Evolutionary conservation across 1,140 invertebrate genomes (phyloP).

Genomic region (Tribolium castaneum): DNA sequence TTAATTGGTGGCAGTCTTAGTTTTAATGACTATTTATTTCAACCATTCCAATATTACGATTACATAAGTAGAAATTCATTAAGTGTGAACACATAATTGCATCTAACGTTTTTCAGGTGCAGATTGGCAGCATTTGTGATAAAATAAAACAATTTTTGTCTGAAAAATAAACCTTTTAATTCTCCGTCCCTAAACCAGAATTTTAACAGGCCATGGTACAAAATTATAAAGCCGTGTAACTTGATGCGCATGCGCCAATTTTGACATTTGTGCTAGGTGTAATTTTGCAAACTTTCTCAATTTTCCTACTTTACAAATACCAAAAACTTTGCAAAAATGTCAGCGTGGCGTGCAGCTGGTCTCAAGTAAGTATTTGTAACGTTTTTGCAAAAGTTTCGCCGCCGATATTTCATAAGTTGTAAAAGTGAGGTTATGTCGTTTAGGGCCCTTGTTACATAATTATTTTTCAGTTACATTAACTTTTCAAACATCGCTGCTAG

Average conservation of each 20-base stretch:
- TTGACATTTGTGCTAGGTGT: slow-evolving; percentile 73
- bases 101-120: neutral
- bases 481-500: slow-evolving; percentile 91
- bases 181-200: neutral
- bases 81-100: slow-evolving; percentile 5
- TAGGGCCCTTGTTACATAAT: slow-evolving; percentile 37
- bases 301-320: slow-evolving; percentile 80
- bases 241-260: no score
- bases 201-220: slow-evolving; percentile 69
- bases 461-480: slow-evolving; percentile 85
- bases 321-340: slow-evolving; percentile 66
- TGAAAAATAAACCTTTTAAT: no score
- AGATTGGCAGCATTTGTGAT: slow-evolving; percentile 27
- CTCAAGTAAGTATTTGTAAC: slow-evolving; percentile 69
- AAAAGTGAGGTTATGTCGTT: slow-evolving; percentile 47
- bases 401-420: slow-evolving; percentile 39
- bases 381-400: neutral
- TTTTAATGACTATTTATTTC: slow-evolving; percentile 20
- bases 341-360: slow-evolving; percentile 73
- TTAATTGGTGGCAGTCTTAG: slow-evolving; percentile 21
- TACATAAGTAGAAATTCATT: slow-evolving; percentile 1
- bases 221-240: no score
- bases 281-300: slow-evolving; percentile 95
- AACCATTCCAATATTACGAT: neutral
- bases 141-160: slow-evolving; percentile 5